Evolutionary conservation across 1,140 invertebrate species (phyloP).

Genomic region (Bombus cullumanus): DNA sequence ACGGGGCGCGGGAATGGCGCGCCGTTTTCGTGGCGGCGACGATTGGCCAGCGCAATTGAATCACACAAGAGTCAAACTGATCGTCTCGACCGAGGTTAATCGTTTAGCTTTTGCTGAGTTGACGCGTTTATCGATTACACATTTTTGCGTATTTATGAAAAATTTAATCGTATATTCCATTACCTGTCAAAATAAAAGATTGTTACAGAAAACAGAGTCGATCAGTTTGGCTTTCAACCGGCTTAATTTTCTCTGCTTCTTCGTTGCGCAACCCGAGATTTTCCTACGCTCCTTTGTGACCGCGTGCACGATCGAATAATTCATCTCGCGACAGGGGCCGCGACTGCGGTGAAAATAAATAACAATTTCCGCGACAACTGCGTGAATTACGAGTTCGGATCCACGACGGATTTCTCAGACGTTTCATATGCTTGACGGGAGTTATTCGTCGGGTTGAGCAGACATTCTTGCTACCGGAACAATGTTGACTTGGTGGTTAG

Average conservation of each 20-base stretch:
- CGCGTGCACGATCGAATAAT: background rate
- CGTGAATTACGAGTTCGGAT: background rate
- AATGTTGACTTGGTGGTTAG: background rate
- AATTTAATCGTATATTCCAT: background rate
- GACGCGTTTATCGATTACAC: background rate
- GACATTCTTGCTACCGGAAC: background rate
- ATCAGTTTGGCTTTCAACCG: background rate
- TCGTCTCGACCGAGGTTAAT: background rate
- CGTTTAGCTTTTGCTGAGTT: background rate
- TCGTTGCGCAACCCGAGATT: constrained; percentile 12
- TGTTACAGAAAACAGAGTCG: background rate
- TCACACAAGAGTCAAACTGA: background rate
- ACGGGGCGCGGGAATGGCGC: background rate
- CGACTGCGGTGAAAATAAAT: constrained; percentile 22
- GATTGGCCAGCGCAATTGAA: background rate
- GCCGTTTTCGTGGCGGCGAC: constrained; percentile 2
- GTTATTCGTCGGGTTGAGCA: background rate
- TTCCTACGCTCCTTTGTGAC: background rate
- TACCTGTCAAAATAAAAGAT: background rate
- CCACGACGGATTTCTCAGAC: constrained; percentile 2
- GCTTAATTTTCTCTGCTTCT: background rate
- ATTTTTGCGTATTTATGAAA: background rate
- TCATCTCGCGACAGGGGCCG: constrained; percentile 16
- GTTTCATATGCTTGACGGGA: background rate
- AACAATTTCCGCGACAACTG: background rate